phyloP scores from a whole-genome alignment of 2,113 vertebrate genomes.

The Barbus barbus region DNA sequence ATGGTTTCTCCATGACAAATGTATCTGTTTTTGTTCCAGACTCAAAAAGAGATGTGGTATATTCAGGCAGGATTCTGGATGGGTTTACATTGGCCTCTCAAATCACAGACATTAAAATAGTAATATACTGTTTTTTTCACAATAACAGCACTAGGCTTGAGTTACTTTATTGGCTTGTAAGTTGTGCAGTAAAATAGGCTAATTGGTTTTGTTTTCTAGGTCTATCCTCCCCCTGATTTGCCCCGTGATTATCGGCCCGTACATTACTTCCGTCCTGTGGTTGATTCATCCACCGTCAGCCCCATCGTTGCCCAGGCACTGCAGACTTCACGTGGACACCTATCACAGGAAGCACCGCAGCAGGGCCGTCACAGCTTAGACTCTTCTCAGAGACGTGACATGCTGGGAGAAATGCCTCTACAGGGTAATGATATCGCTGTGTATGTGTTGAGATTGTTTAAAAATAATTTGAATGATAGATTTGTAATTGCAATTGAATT shows the following conservation, averaged over 20 bases:
- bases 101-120: conserved; percentile 67
- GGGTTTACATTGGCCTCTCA: conserved; percentile 80
- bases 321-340: conserved; percentile 77
- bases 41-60: conserved; percentile 74
- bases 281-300: conserved; percentile 71
- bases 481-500: background rate
- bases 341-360: conserved; percentile 55
- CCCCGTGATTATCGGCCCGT: conserved; percentile 85
- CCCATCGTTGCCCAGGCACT: conserved; percentile 71
- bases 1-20: background rate
- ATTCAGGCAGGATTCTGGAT: conserved; percentile 81
- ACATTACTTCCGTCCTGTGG: conserved; percentile 81
- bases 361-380: conserved; percentile 81
- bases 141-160: background rate
- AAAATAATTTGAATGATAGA: background rate
- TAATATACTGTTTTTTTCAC: conserved; percentile 59
- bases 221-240: conserved; percentile 83
- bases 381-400: conserved; percentile 79
- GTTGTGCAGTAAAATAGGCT: background rate
- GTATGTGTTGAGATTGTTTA: background rate
- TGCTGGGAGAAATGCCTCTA: conserved; percentile 81
- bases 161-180: no score
- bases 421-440: conserved; percentile 71
- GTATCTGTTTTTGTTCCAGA: conserved; percentile 59
- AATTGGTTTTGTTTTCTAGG: conserved; percentile 61